These are phyloP conservation scores for Andrena flavipes DNA, from an alignment of 2,888 invertebrate species.

Conservation along the genomic window DNA sequence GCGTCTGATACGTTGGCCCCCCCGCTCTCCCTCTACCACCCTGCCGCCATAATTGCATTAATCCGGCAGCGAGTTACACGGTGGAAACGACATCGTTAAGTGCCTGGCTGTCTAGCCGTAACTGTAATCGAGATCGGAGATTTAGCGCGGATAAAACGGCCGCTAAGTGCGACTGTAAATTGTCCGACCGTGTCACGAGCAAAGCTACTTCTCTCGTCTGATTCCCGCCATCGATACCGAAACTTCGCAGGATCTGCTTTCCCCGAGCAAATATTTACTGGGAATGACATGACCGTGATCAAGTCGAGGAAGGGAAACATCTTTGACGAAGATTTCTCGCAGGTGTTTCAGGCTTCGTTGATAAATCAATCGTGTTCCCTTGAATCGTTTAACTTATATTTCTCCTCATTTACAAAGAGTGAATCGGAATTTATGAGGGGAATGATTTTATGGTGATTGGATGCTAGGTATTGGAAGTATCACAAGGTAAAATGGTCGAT, in stretches of 20 bases:
- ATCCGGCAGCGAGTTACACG: conserved; percentile 64
- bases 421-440: too few species aligned
- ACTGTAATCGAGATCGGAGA: conserved; percentile 57
- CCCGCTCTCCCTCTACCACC: conserved; percentile 50
- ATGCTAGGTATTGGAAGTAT: too few species aligned
- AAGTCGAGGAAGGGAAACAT: background rate
- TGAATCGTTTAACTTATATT: too few species aligned
- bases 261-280: conserved; percentile 33
- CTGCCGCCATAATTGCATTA: conserved; percentile 73
- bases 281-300: conserved; percentile 14
- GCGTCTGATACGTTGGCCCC: conserved; percentile 48
- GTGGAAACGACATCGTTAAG: conserved; percentile 70
- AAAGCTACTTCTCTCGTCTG: conserved; percentile 6
- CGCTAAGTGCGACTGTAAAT: conserved; percentile 55
- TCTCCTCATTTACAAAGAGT: too few species aligned
- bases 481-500: too few species aligned
- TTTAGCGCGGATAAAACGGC: conserved; percentile 68
- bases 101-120: conserved; percentile 34
- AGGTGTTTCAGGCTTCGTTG: background rate
- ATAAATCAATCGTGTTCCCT: too few species aligned
- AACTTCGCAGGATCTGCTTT: conserved; percentile 25
- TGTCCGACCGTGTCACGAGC: conserved; percentile 7
- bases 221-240: conserved; percentile 21
- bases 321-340: background rate
- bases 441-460: too few species aligned